Evolutionary conservation across 2,113 vertebrate genomes (phyloP).

Genomic region (Passer domesticus): DNA sequence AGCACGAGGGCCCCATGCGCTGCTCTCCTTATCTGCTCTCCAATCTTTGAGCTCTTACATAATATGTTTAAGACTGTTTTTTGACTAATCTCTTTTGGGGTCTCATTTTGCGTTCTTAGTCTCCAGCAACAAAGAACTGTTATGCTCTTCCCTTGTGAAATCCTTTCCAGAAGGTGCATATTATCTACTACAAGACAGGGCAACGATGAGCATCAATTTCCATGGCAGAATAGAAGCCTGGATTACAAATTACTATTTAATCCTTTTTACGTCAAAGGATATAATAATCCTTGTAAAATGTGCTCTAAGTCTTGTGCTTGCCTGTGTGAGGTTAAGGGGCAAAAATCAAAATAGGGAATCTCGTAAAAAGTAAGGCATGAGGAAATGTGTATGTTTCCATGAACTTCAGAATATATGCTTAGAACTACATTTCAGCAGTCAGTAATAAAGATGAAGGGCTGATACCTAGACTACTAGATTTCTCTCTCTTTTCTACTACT

Average conservation of each 20-base stretch:
- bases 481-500: not conserved
- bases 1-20: fast-evolving
- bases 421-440: not conserved
- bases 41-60: constrained; percentile 27
- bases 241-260: constrained; percentile 67
- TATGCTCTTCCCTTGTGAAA: constrained; percentile 8
- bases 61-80: constrained; percentile 49
- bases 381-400: not conserved
- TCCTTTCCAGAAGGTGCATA: constrained; percentile 56
- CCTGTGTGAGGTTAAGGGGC: constrained; percentile 14
- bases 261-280: constrained; percentile 68
- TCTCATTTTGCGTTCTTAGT: constrained; percentile 33
- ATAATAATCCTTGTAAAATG: constrained; percentile 60
- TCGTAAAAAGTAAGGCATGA: not conserved
- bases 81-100: constrained; percentile 47
- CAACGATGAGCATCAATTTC: constrained; percentile 56
- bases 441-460: not conserved
- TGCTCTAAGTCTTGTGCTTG: constrained; percentile 48
- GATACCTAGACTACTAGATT: not conserved
- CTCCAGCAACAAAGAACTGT: not conserved
- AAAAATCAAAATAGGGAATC: constrained; percentile 11
- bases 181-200: constrained; percentile 32
- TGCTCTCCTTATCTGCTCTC: constrained; percentile 14
- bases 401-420: not conserved
- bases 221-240: constrained; percentile 29